Percentiles rank a stretch among this genome's conserved stretches.
phyloP scores from a whole-genome alignment of 1,140 invertebrate species.

The Physella acuta region DNA sequence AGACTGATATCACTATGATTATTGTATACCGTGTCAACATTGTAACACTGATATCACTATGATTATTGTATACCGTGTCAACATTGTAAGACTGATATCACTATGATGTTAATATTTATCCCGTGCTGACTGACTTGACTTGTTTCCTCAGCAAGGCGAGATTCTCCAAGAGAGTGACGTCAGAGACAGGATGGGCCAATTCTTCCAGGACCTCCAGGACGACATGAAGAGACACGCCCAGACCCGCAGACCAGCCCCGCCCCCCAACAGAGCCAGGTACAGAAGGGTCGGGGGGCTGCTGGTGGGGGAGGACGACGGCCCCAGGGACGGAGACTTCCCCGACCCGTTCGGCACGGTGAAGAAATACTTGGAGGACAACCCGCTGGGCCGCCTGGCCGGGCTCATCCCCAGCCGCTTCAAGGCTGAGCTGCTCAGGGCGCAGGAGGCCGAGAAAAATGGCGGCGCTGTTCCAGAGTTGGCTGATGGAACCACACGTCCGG shows the following conservation, averaged over 20 bases:
- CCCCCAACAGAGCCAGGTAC: neutral
- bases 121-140: constrained; percentile 50
- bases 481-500: too few species aligned
- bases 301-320: neutral
- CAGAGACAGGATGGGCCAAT: neutral
- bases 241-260: neutral
- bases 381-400: neutral
- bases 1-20: too few species aligned
- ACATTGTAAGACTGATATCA: too few species aligned
- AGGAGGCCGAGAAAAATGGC: neutral
- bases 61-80: too few species aligned
- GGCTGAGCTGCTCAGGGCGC: neutral
- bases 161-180: neutral
- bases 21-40: too few species aligned
- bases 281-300: neutral
- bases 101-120: constrained; percentile 54
- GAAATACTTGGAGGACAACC: neutral
- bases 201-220: neutral
- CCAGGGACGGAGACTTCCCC: neutral
- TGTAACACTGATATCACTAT: too few species aligned
- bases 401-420: neutral
- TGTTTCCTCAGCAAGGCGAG: neutral
- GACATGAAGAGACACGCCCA: neutral
- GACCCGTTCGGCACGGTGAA: neutral
- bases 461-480: too few species aligned